Evolutionary conservation across 2,888 invertebrate species (phyloP).

Genomic region (Dynastes maya): DNA sequence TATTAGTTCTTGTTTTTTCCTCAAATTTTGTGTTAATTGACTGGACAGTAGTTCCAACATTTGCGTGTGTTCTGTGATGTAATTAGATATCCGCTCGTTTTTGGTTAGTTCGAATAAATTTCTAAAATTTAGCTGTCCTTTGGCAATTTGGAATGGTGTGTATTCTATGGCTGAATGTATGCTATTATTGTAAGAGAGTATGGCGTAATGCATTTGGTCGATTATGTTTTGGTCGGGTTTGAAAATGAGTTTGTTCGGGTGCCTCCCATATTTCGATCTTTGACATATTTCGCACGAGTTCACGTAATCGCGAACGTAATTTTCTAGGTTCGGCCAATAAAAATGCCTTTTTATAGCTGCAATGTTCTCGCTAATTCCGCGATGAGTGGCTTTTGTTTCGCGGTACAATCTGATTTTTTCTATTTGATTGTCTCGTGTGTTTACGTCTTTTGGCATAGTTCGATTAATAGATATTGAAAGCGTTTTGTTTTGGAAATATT

Average conservation of each 20-base stretch:
- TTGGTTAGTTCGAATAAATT: constrained; percentile 48
- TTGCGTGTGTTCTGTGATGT: constrained; percentile 35
- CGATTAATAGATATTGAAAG: constrained; percentile 15
- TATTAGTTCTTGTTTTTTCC: constrained; percentile 13
- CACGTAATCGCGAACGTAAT: constrained; percentile 35
- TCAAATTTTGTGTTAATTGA: constrained; percentile 20
- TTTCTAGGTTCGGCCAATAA: constrained; percentile 47
- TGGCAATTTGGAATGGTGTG: constrained; percentile 52
- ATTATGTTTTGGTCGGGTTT: constrained; percentile 29
- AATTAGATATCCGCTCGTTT: too few species aligned
- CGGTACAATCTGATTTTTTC: constrained; percentile 42
- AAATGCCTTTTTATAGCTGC: constrained; percentile 39
- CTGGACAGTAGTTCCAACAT: constrained; percentile 19
- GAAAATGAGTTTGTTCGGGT: constrained; percentile 45
- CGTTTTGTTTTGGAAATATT: constrained; percentile 35
- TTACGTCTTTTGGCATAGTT: constrained; percentile 24
- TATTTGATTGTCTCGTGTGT: constrained; percentile 16
- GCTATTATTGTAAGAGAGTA: constrained; percentile 52
- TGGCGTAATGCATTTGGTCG: constrained; percentile 35
- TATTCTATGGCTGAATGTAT: constrained; percentile 50
- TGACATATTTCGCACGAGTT: constrained; percentile 50
- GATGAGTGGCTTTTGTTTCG: constrained; percentile 43
- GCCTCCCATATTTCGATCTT: constrained; percentile 49
- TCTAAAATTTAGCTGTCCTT: constrained; percentile 51
- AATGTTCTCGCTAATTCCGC: constrained; percentile 37